Percentiles rank a stretch among this genome's conserved stretches.
Evolutionary conservation across 2,113 vertebrate genomes (phyloP).

Genomic region (Nycticorax nycticorax): DNA sequence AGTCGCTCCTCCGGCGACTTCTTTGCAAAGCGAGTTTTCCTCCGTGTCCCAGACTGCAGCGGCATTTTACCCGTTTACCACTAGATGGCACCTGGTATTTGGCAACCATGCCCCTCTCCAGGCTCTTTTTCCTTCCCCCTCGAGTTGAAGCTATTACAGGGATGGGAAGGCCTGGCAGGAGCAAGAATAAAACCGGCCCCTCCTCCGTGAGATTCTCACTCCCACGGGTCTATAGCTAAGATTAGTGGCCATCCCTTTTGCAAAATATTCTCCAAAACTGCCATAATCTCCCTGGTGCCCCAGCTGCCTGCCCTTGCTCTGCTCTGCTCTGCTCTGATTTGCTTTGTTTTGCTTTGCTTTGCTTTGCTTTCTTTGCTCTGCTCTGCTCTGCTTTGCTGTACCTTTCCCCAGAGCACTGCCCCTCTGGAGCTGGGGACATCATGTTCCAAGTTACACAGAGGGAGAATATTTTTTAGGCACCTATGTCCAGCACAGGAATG

Average conservation of each 20-base stretch:
- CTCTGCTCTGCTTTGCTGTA: too few relatives aligned
- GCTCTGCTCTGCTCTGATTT: neutral
- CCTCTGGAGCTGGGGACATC: accelerated
- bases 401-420: accelerated
- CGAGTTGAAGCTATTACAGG: neutral
- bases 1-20: neutral
- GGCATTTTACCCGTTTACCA: neutral
- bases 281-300: neutral
- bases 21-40: neutral
- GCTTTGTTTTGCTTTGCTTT: too few relatives aligned
- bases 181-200: neutral
- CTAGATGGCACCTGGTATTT: slow-evolving; percentile 73
- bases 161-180: neutral
- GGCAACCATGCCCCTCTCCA: neutral
- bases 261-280: neutral
- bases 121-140: neutral
- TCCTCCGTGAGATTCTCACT: neutral
- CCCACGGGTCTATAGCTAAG: neutral
- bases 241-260: neutral
- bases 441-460: accelerated
- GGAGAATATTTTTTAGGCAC: too few relatives aligned
- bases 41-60: accelerated
- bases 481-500: accelerated
- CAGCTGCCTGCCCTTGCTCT: neutral
- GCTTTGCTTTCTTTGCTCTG: neutral